Base-by-base conservation (phyloP, 2,113 vertebrate species). In the Ceyx cyanopectus region DNA sequence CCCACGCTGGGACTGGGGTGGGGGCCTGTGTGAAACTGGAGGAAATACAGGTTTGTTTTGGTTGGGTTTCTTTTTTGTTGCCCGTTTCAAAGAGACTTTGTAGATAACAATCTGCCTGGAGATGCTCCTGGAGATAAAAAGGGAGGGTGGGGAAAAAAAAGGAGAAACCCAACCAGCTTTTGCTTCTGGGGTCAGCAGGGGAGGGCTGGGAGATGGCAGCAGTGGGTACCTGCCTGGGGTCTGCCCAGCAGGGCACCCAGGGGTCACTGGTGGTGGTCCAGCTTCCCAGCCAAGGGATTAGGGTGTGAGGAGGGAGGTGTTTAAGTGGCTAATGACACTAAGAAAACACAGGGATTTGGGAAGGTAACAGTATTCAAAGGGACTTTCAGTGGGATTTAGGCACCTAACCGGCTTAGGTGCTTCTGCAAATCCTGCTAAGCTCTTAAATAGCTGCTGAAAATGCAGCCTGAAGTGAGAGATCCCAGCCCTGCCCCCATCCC, bases 351-450 rank as follows among this genome's bases (percentile, higher is more conserved):
- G 41, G 77, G 75, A 27, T 68, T 90, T 58, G 40, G 26, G 70
- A 27, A 87, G 50, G 86, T 20, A 29, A 27, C 60, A 2, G 22
- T 3, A 15, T 48, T 60, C 75, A 81, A 45, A 89, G 79, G 73
- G 58, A 16, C 68, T 77, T 70, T 22, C 32, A 12, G 34, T 45
- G 68, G 83, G 92, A 65, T 93, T 94, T 93, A 80, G 80, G 76
- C 68, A 77, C 90, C 67, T 61, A 51, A 85, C 85, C 1, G 0
- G 82, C 79, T 93, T 95, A 77, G 90, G 83, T 70, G 60, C 86
- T 70, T 13, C 51, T 75, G 80, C 20, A 84, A 93, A 95, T 90
- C 83, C 68, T 11, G 1, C 61, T 93, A 29, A 87, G 82, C 78
- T 62, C 73, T 86, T 84, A 16, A 72, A n/a, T 4, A 73, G 50